Base-by-base conservation (phyloP, 1,140 invertebrate species). In the Drosophila aff. region DNA sequence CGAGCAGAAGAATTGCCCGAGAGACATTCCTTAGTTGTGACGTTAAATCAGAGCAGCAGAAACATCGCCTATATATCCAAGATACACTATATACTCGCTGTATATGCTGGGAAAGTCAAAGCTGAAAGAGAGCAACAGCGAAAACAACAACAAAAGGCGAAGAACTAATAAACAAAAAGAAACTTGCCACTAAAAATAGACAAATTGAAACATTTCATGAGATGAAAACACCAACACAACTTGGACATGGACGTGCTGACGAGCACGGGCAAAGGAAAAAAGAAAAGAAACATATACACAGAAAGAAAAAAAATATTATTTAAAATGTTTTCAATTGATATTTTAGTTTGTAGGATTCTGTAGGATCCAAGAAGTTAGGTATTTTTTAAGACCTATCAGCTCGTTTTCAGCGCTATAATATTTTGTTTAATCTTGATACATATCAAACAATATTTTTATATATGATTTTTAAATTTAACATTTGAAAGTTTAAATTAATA, bases 131-230 rank as follows among this genome's bases (percentile, higher is more conserved):
- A 68, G 53, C 53, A 80, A 44, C 31, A 61, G 38, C 74, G 53
- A 76, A 40, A 26, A 76, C 28, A 71, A 18, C 33, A 66, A 72
- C 33, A 55, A 63, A 40, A 76, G 71, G 68, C 69, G 76, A 65
- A 85, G 55, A 90, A 90, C 85, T 89, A 89, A 89, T 89, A 90
- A 90, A 90, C 85, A 90, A 90, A 90, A 90, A 91, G 85, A 91
- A 90, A 89, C 85, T 89, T 90, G 81, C 76, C 47, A 59, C 85
- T 90, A 89, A 90, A 89, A 89, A 90, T 89, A 89, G 85, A 89
- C 64, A 85, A 91, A 90, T 89, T 89, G 81, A 89, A 89, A 89
- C 85, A 90, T 89, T 87, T 87, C 68, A 73, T 73, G 83, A 87
- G 76, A 87, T 82, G 81, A 89, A 84, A 90, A 89, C 82, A 85